Conservation (phyloP, 2,888 invertebrate species). For the Salticus scenicus region DNA sequence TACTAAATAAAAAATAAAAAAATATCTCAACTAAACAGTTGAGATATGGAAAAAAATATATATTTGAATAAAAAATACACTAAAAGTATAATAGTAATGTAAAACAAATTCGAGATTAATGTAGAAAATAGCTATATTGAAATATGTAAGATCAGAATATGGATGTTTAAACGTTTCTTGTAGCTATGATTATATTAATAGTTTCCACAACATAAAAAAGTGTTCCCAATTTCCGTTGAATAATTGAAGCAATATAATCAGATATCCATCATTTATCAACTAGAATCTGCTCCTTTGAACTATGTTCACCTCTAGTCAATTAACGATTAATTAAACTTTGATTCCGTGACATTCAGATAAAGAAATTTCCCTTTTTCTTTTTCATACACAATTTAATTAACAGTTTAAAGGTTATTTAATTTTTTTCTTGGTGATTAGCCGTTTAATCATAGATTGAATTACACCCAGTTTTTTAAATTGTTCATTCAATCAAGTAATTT, state of each 20-base stretch:
- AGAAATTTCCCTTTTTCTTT: slow-evolving; percentile 37
- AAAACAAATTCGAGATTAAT: too few relatives aligned
- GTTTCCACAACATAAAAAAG: too few relatives aligned
- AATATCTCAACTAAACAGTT: too few relatives aligned
- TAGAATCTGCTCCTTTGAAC: slow-evolving; percentile 40
- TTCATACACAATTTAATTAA: slow-evolving; percentile 57
- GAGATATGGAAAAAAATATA: too few relatives aligned
- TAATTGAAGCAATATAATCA: background rate
- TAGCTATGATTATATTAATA: too few relatives aligned
- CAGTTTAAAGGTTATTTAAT: slow-evolving; percentile 43
- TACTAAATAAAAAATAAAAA: too few relatives aligned
- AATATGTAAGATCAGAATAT: too few relatives aligned
- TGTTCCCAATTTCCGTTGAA: background rate
- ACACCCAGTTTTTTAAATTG: background rate
- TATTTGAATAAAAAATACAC: too few relatives aligned
- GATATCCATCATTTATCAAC: slow-evolving; percentile 14
- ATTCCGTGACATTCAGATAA: slow-evolving; percentile 61
- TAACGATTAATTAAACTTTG: slow-evolving; percentile 59
- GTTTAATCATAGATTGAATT: slow-evolving; percentile 40
- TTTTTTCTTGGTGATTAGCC: background rate
- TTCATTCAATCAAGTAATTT: background rate
- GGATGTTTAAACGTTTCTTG: too few relatives aligned
- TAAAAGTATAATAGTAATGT: too few relatives aligned
- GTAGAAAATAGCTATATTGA: too few relatives aligned
- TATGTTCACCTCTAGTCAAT: slow-evolving; percentile 45